Percentiles rank a stretch among this genome's conserved stretches.
Evolutionary conservation across 2,888 invertebrate genomes (phyloP).

Genomic region (Agrilus cyanescens): DNA sequence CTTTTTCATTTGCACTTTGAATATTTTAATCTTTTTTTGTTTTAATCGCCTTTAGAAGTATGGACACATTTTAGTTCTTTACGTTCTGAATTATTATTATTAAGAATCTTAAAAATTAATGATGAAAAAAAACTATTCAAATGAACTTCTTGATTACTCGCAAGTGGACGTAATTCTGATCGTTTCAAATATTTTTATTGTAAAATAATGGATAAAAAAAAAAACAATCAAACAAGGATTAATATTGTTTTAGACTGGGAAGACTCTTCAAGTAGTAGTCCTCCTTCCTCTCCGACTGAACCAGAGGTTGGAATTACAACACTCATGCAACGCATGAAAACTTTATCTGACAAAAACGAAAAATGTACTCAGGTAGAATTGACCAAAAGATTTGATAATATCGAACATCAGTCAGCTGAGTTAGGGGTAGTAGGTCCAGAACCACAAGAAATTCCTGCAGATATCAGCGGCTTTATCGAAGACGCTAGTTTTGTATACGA

Average conservation of each 20-base stretch:
- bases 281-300: constrained; percentile 42
- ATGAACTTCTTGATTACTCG: constrained; percentile 9
- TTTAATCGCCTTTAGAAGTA: no score
- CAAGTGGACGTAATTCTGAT: constrained; percentile 13
- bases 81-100: no score
- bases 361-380: constrained; percentile 54
- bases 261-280: constrained; percentile 25
- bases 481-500: constrained; percentile 66
- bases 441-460: constrained; percentile 49
- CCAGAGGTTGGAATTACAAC: constrained; percentile 61
- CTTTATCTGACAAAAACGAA: constrained; percentile 58
- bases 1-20: no score
- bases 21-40: no score
- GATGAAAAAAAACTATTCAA: constrained; percentile 6
- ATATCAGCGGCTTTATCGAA: constrained; percentile 58
- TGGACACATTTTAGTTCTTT: no score
- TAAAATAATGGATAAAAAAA: not conserved
- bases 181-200: no score
- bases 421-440: constrained; percentile 46
- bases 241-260: constrained; percentile 23
- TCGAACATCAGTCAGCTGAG: constrained; percentile 56
- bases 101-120: no score
- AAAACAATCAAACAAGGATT: not conserved
- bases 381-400: constrained; percentile 53
- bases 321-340: constrained; percentile 72